A percentile compares a stretch with the other conserved stretches of the same genome.
Conservation (phyloP, 1,140 invertebrate species). For the Tetragonula clypearis region DNA sequence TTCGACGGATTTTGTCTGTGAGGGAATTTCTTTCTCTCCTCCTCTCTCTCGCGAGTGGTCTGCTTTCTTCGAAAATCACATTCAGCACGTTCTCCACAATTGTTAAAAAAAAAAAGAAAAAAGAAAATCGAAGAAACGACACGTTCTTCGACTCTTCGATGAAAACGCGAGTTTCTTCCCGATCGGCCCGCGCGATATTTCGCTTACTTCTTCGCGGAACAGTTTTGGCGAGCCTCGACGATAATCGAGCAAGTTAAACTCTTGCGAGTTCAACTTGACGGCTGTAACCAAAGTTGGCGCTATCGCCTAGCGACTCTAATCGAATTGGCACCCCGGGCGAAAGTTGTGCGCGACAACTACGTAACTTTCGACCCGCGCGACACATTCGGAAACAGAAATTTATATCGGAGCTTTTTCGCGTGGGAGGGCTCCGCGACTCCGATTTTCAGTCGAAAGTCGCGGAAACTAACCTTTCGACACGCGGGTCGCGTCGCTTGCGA, state of each 20-base stretch:
- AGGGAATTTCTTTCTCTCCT: not conserved
- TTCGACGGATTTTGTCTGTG: not conserved
- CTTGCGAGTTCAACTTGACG: constrained; percentile 45
- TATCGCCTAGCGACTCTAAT: constrained; percentile 40
- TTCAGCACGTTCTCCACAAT: not conserved
- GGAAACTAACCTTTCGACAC: not conserved
- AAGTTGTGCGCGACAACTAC: constrained; percentile 2
- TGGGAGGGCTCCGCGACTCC: no score
- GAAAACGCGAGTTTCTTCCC: not conserved
- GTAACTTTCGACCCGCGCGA: constrained; percentile 22
- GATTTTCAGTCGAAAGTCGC: constrained; percentile 10
- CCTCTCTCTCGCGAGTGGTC: no score
- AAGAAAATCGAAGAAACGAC: no score
- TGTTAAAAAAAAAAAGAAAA: no score
- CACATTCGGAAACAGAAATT: constrained; percentile 25
- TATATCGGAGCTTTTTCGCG: not conserved
- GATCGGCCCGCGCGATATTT: not conserved
- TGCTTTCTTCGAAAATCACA: not conserved
- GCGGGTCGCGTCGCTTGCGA: not conserved
- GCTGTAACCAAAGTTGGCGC: constrained; percentile 45
- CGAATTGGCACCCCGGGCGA: constrained; percentile 35
- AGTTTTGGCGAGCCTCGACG: constrained; percentile 47
- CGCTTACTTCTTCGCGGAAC: not conserved
- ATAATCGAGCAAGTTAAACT: constrained; percentile 52
- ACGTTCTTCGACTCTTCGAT: no score